Percentiles rank a stretch among this genome's conserved stretches.
phyloP scores from a whole-genome alignment of 1,140 invertebrate genomes.

The Diachasmimorpha longicaudata region DNA sequence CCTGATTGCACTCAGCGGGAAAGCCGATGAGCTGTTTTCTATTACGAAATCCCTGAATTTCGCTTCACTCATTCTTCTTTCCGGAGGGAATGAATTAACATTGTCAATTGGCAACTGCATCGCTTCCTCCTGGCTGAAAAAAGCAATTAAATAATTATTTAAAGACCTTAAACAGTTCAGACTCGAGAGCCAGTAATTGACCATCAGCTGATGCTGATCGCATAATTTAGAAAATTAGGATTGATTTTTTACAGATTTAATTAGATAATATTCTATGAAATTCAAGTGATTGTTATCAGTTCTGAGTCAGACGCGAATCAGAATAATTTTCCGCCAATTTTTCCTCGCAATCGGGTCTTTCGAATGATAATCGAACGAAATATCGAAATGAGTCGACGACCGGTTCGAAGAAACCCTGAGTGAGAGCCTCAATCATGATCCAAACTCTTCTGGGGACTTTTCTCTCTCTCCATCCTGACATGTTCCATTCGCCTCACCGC shows the following conservation, averaged over 20 bases:
- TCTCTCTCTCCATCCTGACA: conserved; percentile 1
- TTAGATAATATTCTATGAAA: no score
- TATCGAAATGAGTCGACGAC: neutral
- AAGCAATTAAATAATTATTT: no score
- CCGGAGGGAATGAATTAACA: neutral
- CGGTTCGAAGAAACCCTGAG: neutral
- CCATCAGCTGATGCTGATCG: no score
- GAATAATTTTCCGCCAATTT: neutral
- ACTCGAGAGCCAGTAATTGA: no score
- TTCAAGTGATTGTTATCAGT: no score
- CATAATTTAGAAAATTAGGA: no score
- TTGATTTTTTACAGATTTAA: no score
- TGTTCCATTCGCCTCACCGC: conserved; percentile 47
- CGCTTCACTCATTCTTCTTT: neutral
- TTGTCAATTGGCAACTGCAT: neutral
- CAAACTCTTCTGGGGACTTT: neutral
- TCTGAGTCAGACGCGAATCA: no score
- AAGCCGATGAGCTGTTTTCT: neutral
- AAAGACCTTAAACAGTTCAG: no score
- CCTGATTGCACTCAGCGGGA: neutral
- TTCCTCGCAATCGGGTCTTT: neutral
- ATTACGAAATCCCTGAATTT: neutral
- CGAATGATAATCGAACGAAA: neutral
- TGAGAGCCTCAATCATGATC: neutral
- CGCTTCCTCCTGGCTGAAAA: neutral